These are phyloP conservation scores for Ruditapes philippinarum DNA, from an alignment of 1,140 invertebrate genomes.

Conservation along the genomic window DNA sequence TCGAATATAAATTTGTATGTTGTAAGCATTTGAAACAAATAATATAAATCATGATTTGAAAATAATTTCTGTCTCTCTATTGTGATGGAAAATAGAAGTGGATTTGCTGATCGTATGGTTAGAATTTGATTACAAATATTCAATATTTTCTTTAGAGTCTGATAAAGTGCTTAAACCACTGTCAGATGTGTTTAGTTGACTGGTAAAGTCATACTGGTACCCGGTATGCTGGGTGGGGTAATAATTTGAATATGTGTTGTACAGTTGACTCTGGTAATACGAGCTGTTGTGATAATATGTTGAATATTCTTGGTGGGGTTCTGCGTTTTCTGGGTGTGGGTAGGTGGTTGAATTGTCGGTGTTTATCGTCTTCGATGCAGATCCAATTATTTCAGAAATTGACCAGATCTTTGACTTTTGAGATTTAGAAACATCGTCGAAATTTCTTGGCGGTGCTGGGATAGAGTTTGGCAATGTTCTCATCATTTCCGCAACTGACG, in stretches of 20 bases:
- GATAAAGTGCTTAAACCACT: neutral
- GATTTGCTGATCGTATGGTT: too few species aligned
- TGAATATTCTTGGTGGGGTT: neutral
- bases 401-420: conserved; percentile 63
- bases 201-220: neutral
- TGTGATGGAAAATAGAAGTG: too few species aligned
- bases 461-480: neutral
- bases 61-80: too few species aligned
- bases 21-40: too few species aligned
- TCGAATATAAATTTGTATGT: too few species aligned
- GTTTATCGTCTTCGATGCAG: conserved; percentile 25
- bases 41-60: too few species aligned
- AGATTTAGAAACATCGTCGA: neutral
- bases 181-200: conserved; percentile 1
- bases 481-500: conserved; percentile 44
- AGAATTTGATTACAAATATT: conserved; percentile 1
- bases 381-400: conserved; percentile 56
- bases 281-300: neutral
- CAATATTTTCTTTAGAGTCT: conserved; percentile 11
- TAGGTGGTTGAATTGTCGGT: neutral
- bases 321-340: neutral
- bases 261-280: neutral
- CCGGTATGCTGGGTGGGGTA: neutral
- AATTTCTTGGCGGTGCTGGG: neutral
- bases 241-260: neutral